These are phyloP conservation scores for Cryptoblepharus egeriae DNA, from an alignment of 2,797 vertebrate genomes.

Conservation along the genomic window DNA sequence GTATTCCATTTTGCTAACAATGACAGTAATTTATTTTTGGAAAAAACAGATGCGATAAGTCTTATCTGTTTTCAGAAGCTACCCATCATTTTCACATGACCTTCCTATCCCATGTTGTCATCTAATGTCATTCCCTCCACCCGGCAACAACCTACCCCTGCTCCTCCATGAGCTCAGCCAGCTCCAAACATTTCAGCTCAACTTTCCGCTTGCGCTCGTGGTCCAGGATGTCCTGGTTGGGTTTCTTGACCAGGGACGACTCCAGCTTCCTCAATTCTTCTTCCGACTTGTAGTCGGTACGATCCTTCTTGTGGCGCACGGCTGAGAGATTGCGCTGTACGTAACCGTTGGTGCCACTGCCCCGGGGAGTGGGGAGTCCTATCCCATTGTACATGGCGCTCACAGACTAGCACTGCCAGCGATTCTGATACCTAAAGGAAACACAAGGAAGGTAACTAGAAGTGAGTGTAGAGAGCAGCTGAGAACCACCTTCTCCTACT, in stretches of 20 bases:
- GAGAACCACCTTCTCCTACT: neutral
- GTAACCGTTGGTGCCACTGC: conserved; percentile 94
- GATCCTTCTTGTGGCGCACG: conserved; percentile 85
- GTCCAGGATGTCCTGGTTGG: conserved; percentile 93
- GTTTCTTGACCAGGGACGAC: conserved; percentile 89
- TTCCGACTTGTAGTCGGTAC: conserved; percentile 80
- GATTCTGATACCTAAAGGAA: conserved; percentile 10
- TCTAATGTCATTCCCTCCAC: neutral
- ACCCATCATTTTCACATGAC: neutral
- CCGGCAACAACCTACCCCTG: conserved; percentile 82
- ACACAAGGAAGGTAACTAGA: neutral
- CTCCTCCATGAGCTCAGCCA: conserved; percentile 96
- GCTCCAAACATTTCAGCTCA: conserved; percentile 93
- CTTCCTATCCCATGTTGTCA: neutral
- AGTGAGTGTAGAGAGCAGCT: neutral
- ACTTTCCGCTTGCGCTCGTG: conserved; percentile 94
- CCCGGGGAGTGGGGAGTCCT: conserved; percentile 90
- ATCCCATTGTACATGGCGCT: conserved; percentile 94
- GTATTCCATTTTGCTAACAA: no score
- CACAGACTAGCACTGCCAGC: conserved; percentile 66
- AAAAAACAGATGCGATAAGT: no score
- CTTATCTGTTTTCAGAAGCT: neutral
- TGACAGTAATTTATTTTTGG: no score
- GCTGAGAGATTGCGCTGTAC: conserved; percentile 93
- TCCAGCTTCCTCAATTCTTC: conserved; percentile 92